Evolutionary conservation across 2,888 invertebrate genomes (phyloP).

Genomic region (Sinodicranocentrus sp.): DNA sequence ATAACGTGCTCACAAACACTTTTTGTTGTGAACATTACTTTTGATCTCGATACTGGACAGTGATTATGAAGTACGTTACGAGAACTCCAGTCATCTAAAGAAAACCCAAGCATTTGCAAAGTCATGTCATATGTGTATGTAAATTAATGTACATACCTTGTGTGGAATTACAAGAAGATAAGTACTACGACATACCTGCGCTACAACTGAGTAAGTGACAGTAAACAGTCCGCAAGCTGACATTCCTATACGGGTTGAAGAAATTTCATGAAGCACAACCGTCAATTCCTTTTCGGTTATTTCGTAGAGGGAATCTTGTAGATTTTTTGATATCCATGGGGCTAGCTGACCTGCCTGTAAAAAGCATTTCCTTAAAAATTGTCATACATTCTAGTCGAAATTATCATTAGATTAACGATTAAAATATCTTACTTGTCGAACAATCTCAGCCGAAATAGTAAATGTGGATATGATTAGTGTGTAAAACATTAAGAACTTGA

Average conservation of each 20-base stretch:
- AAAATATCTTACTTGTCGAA: constrained; percentile 6
- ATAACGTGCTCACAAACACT: too few species aligned
- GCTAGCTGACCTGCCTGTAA: constrained; percentile 23
- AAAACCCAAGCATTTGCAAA: too few species aligned
- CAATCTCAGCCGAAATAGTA: constrained; percentile 21
- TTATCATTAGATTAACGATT: background rate
- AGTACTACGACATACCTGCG: constrained; percentile 20
- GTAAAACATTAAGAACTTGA: constrained; percentile 32
- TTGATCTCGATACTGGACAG: constrained; percentile 20
- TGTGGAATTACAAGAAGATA: background rate
- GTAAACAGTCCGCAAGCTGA: constrained; percentile 39
- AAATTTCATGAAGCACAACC: constrained; percentile 38
- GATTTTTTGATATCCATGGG: constrained; percentile 45
- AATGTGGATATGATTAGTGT: constrained; percentile 27
- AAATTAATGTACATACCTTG: background rate
- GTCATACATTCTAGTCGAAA: background rate
- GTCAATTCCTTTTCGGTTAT: constrained; percentile 32
- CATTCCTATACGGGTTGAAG: constrained; percentile 26
- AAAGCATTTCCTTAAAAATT: background rate
- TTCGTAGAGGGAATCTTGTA: background rate
- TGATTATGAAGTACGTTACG: constrained; percentile 45
- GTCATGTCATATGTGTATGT: too few species aligned
- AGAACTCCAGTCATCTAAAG: constrained; percentile 44
- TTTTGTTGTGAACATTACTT: too few species aligned
- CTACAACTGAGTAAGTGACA: constrained; percentile 32